These are phyloP conservation scores for Pteruthius melanotis DNA, from an alignment of 2,113 vertebrate genomes.

Conservation along the genomic window DNA sequence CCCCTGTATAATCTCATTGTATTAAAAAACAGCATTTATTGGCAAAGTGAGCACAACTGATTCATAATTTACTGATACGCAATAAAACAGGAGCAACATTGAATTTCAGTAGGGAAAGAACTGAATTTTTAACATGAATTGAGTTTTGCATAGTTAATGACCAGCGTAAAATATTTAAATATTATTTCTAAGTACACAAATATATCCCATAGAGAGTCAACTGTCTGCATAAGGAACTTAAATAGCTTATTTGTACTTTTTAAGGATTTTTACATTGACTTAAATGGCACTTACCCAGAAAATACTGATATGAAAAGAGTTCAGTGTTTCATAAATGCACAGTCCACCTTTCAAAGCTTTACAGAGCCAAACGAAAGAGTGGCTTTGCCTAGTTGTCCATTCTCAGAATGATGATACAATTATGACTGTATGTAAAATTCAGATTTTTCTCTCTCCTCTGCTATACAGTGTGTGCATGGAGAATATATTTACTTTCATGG, in stretches of 20 bases:
- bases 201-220: background rate
- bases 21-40: background rate
- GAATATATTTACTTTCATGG: background rate
- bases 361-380: background rate
- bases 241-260: background rate
- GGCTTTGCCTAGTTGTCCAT: background rate
- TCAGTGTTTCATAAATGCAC: background rate
- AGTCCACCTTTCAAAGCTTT: background rate
- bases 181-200: background rate
- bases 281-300: background rate
- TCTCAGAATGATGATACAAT: background rate
- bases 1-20: background rate
- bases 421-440: background rate
- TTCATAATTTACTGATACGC: slow-evolving; percentile 10
- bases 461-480: background rate
- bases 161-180: slow-evolving; percentile 1
- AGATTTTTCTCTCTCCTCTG: background rate
- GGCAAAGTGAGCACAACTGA: background rate
- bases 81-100: background rate
- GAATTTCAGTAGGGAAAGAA: background rate
- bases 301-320: background rate
- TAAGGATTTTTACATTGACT: background rate
- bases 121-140: background rate
- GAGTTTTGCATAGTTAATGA: slow-evolving; percentile 9
- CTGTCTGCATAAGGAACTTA: background rate